Base-by-base conservation (phyloP, 2,113 vertebrate species). In the Promerops cafer region DNA sequence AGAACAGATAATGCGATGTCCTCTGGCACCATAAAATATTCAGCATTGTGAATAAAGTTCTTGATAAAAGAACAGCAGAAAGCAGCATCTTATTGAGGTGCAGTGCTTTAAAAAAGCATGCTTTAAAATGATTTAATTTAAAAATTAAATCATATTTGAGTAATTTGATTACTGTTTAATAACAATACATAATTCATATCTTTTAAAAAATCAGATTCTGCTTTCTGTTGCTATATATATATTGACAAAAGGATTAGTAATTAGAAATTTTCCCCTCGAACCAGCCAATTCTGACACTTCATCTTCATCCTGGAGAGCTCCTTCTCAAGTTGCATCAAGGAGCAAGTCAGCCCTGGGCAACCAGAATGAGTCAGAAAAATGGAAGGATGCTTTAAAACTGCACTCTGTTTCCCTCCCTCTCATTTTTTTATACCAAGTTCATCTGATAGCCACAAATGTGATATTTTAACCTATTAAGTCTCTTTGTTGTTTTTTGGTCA, bases 41-140 rank as follows among this genome's bases (percentile, higher is more conserved):
- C 74, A 97, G 52, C 69, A 45, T 70, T 54, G 39, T 64, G 83
- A 89, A 93, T 89, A 81, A 90, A 92, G 60, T 68, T 57, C 49
- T 49, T 77, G 65, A 93, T 82, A 87, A 94, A 94, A 94, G 65
- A 94, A 65, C 61, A 90, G 92, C 49, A 86, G 72, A 97, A 94
- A 84, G n/a, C 49, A 91, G 35, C 44, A 75, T 72, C 93, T 89
- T 52, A 94, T 74, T 93, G 94, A 77, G 50, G 63, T 11, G 26
- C 17, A 49, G 19, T 20, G 4, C 6, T 60, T 71, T 44, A 8
- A 69, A 78, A 77, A 68, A 69, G 3, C 13, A 63, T 39, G 33
- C 12, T 84, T 90, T 87, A 21, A 82, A 91, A 86, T 60, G 0
- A 83, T 71, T 93, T 93, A 76, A 92, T 95, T 94, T 83, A 37